phyloP scores from a whole-genome alignment of 92 coral and sea anemone species.

The Pocillopora grandis region DNA sequence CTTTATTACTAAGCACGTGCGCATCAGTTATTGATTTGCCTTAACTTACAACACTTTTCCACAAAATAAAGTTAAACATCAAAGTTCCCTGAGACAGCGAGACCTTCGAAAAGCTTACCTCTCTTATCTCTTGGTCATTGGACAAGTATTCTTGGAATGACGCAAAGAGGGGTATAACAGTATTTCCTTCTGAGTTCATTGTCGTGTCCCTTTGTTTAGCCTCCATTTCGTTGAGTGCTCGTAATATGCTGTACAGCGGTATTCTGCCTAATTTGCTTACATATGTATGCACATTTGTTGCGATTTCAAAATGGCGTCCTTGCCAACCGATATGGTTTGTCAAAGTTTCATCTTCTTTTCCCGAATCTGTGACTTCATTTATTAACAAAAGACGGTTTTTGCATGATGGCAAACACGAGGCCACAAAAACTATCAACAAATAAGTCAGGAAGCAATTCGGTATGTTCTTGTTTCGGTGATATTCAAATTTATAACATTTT shows the following conservation, averaged over 20 bases:
- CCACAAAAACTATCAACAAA: conserved; percentile 3
- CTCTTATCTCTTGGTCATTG: conserved; percentile 88
- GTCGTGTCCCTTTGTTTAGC: conserved; percentile 7
- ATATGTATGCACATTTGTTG: background rate
- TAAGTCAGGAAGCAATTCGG: conserved; percentile 17
- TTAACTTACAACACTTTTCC: too few relatives aligned
- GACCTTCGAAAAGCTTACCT: conserved; percentile 45
- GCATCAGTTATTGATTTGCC: too few relatives aligned
- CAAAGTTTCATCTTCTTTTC: background rate
- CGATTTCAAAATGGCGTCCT: conserved; percentile 35
- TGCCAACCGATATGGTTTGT: background rate
- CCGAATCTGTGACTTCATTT: background rate
- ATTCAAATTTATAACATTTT: too few relatives aligned
- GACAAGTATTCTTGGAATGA: conserved; percentile 81
- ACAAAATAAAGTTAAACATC: too few relatives aligned
- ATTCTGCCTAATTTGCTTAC: background rate
- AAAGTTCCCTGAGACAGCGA: background rate
- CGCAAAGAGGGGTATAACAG: conserved; percentile 65
- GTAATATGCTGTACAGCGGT: conserved; percentile 24
- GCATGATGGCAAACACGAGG: conserved; percentile 18
- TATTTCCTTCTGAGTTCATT: background rate
- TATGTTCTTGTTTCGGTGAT: background rate
- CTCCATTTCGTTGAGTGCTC: background rate
- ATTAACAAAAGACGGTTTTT: background rate
- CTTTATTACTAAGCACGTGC: too few relatives aligned